phyloP scores from a whole-genome alignment of 2,797 vertebrate genomes.

The Tarsius wallacei region DNA sequence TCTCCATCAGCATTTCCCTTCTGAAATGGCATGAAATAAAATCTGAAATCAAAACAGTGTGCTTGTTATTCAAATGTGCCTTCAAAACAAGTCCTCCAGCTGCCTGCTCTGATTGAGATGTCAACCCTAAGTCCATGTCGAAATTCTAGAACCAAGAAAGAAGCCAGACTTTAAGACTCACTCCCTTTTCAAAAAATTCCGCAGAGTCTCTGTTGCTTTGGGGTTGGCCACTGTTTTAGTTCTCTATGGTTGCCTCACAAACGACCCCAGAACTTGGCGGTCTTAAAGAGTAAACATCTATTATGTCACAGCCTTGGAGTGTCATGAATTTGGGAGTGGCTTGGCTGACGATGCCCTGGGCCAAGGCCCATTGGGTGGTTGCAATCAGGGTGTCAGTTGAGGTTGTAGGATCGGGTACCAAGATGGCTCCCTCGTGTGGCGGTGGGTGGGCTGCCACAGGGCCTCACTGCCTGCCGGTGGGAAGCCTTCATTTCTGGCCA shows the following conservation, averaged over 20 bases:
- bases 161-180: neutral
- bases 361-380: neutral
- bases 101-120: neutral
- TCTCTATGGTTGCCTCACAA: neutral
- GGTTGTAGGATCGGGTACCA: neutral
- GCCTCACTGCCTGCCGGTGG: neutral
- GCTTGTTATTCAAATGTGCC: neutral
- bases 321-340: neutral
- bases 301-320: neutral
- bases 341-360: neutral
- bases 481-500: neutral
- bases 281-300: neutral
- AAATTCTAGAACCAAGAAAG: neutral
- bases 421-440: neutral
- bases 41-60: neutral
- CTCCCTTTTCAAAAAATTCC: neutral
- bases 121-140: neutral
- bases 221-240: neutral
- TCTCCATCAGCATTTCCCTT: neutral
- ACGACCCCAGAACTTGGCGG: neutral
- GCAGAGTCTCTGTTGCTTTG: neutral
- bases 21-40: neutral
- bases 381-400: neutral
- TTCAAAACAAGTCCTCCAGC: neutral
- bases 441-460: accelerated